Conservation (phyloP, 2,888 invertebrate genomes). For the Cosmia trapezina region DNA sequence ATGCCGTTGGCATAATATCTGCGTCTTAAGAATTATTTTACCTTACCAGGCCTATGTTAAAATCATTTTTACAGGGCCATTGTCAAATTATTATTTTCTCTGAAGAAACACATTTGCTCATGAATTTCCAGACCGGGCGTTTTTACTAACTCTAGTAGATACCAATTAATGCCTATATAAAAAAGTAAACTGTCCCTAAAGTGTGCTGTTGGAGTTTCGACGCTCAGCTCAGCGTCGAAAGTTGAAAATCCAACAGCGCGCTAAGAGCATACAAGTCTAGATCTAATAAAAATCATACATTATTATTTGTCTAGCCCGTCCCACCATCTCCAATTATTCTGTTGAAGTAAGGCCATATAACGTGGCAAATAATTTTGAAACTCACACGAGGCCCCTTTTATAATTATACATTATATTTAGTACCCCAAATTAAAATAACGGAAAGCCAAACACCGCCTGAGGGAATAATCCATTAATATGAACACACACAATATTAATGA, state of each 20-base stretch:
- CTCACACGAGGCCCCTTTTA: not conserved
- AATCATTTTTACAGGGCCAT: too few relatives aligned
- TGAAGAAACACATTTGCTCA: not conserved
- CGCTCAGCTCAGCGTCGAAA: not conserved
- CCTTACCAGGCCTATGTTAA: too few relatives aligned
- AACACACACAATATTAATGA: conserved; percentile 58
- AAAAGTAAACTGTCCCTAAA: too few relatives aligned
- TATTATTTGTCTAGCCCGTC: not conserved
- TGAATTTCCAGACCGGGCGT: not conserved
- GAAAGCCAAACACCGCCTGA: conserved; percentile 40
- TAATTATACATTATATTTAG: conserved; percentile 28
- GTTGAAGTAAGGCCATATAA: not conserved
- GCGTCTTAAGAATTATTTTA: too few relatives aligned
- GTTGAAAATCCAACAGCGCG: too few relatives aligned
- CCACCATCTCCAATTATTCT: not conserved
- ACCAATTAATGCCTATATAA: too few relatives aligned
- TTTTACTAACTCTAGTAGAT: not conserved
- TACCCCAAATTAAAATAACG: conserved; percentile 49
- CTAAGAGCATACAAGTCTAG: not conserved
- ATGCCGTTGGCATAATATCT: too few relatives aligned
- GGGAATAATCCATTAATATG: conserved; percentile 60
- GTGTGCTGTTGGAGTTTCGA: not conserved
- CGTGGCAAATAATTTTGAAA: not conserved
- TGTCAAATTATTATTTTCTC: too few relatives aligned
- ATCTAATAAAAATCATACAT: not conserved